These are phyloP conservation scores for Triops longicaudatus DNA, from an alignment of 1,140 invertebrate species.

Conservation along the genomic window DNA sequence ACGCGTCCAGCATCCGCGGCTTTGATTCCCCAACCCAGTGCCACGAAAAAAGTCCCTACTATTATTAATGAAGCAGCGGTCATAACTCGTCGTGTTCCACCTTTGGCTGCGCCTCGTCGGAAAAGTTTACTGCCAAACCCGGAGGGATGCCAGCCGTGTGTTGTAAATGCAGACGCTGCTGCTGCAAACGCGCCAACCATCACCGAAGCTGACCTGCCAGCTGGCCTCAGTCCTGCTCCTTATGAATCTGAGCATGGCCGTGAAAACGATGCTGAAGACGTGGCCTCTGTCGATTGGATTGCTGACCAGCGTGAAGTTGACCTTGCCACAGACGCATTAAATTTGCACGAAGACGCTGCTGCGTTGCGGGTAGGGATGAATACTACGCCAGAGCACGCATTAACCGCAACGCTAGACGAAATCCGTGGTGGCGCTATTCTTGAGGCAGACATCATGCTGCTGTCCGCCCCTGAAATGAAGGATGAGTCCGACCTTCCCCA, in stretches of 20 bases:
- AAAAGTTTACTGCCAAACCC: background rate
- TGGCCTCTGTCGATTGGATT: background rate
- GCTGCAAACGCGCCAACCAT: background rate
- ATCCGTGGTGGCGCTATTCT: background rate
- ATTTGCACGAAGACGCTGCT: background rate
- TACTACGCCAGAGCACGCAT: background rate
- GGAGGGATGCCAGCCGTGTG: no score
- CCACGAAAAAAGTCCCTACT: background rate
- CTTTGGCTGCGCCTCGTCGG: background rate
- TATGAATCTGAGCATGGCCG: background rate
- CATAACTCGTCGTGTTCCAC: slow-evolving; percentile 5
- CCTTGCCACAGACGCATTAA: background rate
- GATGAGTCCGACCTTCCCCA: background rate
- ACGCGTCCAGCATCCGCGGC: background rate
- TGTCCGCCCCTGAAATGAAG: background rate
- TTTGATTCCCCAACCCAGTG: background rate
- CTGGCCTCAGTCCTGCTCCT: background rate
- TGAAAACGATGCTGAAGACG: background rate
- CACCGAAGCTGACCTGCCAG: background rate
- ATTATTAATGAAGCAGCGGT: slow-evolving; percentile 8
- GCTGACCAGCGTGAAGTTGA: background rate
- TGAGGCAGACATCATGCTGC: background rate
- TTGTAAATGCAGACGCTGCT: background rate
- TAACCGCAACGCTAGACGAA: background rate
- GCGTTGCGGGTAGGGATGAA: background rate